phyloP scores from a whole-genome alignment of 1,140 invertebrate genomes.

The Drosophila oshimai region DNA sequence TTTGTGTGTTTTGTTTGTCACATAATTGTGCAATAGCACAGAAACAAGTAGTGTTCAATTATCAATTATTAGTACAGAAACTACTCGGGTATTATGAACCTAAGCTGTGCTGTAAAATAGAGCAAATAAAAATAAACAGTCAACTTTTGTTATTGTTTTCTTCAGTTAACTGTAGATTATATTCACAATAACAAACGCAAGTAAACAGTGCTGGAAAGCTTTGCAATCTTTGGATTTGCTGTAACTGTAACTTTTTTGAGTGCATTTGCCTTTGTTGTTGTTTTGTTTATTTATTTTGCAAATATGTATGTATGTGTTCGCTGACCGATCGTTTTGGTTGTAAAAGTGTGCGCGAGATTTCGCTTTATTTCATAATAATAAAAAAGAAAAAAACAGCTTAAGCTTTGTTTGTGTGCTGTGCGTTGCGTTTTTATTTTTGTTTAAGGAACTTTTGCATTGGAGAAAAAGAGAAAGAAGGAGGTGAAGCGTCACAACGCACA shows the following conservation, averaged over 20 bases:
- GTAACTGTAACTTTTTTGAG: background rate
- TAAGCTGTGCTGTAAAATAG: too few relatives aligned
- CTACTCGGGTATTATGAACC: too few relatives aligned
- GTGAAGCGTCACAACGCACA: constrained; percentile 10
- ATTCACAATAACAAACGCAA: too few relatives aligned
- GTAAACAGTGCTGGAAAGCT: constrained; percentile 44
- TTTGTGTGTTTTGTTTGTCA: constrained; percentile 23
- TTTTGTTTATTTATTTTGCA: constrained; percentile 31
- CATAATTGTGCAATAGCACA: constrained; percentile 64
- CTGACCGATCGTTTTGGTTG: constrained; percentile 1
- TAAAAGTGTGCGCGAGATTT: background rate
- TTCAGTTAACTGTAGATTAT: too few relatives aligned
- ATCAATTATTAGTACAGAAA: constrained; percentile 25
- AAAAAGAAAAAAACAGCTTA: background rate
- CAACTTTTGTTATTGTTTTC: constrained; percentile 9
- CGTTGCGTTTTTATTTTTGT: constrained; percentile 8
- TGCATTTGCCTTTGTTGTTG: constrained; percentile 18
- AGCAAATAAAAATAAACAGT: too few relatives aligned
- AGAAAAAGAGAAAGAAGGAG: background rate
- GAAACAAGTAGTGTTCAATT: constrained; percentile 29
- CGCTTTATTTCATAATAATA: constrained; percentile 32
- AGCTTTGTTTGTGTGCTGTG: constrained; percentile 18
- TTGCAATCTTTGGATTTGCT: background rate
- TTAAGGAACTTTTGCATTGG: constrained; percentile 8
- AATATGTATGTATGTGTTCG: constrained; percentile 20